Percentiles rank a stretch among this genome's conserved stretches.
These are phyloP conservation scores for Aurelia sp. DNA, from an alignment of 30 jellyfish, hydroid and myxozoan genomes.

Conservation along the genomic window DNA sequence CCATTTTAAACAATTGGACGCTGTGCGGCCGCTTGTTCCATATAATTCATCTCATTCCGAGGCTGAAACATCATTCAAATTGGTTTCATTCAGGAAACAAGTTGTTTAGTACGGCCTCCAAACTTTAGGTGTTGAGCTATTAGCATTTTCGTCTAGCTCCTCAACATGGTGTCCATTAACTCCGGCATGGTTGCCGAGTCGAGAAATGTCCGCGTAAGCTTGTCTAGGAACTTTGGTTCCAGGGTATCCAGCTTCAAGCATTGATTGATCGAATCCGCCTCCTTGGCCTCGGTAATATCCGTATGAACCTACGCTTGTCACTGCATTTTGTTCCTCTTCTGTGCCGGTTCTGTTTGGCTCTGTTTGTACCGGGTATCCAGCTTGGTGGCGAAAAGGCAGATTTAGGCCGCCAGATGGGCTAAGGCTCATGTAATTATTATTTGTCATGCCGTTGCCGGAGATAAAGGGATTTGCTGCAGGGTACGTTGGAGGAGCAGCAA, in stretches of 20 bases:
- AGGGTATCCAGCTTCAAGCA: constrained; percentile 55
- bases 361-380: constrained; percentile 72
- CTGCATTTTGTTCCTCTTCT: constrained; percentile 75
- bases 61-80: background rate
- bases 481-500: constrained; percentile 79
- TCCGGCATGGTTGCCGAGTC: constrained; percentile 78
- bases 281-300: constrained; percentile 82
- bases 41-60: background rate
- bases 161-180: constrained; percentile 94
- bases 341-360: constrained; percentile 67
- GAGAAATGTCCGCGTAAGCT: constrained; percentile 74
- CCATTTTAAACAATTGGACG: constrained; percentile 50
- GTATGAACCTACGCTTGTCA: constrained; percentile 67
- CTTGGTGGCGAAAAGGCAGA: constrained; percentile 91
- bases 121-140: constrained; percentile 95
- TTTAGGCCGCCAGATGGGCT: constrained; percentile 93
- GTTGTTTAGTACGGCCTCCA: constrained; percentile 93
- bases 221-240: constrained; percentile 35
- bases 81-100: constrained; percentile 12
- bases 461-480: constrained; percentile 78
- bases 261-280: constrained; percentile 74
- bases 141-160: constrained; percentile 92
- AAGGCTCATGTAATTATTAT: constrained; percentile 91
- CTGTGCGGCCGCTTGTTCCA: constrained; percentile 35
- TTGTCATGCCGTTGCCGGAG: constrained; percentile 75